Base-by-base conservation (phyloP, 2,113 vertebrate species). In the Tenebrosternarchus preto region DNA sequence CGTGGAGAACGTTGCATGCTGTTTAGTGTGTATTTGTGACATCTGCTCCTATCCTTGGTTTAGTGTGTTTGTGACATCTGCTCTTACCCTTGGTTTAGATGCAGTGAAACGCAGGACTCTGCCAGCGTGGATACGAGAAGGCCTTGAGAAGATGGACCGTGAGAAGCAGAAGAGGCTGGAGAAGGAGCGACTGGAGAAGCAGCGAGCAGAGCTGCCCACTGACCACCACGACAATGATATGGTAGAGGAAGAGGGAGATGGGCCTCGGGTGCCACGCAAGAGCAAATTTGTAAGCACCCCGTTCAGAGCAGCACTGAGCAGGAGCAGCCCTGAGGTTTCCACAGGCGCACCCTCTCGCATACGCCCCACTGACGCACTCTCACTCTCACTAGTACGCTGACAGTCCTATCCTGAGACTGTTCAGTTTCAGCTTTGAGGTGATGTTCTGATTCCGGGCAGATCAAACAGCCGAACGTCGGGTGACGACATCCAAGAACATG, bases 91-190 rank as follows among this genome's bases (percentile, higher is more conserved):
- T 59, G 9, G 5, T 82, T 55, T 86, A 97, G 98, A 99, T 90
- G 98, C 98, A 31, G 95, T 99, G 67, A 99, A 99, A 88, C 94
- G 97, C 12, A 94, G 98, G 84, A 98, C 97, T 17, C 91, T 99
- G 74, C 98, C 98, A 73, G 97, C 96, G n/a, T 99, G 98, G 98
- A 99, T 99, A 88, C 93, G 98, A 43, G 98, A 99, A 86, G 98
- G 98, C 36, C 95, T 99, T 68, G 98, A 99, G 89, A 99, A 99
- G 89, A 98, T 98, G 97, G 97, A 99, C 88, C 88, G 97, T 79
- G 98, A 99, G 87, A 99, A 98, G 78, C 97, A 99, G 88, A 99
- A 96, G 88, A 98, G 96, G 84, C 63, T 98, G 82, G 98, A 99
- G 82, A 95, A 94, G 64, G 98, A 99, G 85, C 93, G 96, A 83